Evolutionary conservation across 2,888 invertebrate genomes (phyloP), one percentile per base, ranked within the genome.

Genomic region (Cancer borealis): DNA sequence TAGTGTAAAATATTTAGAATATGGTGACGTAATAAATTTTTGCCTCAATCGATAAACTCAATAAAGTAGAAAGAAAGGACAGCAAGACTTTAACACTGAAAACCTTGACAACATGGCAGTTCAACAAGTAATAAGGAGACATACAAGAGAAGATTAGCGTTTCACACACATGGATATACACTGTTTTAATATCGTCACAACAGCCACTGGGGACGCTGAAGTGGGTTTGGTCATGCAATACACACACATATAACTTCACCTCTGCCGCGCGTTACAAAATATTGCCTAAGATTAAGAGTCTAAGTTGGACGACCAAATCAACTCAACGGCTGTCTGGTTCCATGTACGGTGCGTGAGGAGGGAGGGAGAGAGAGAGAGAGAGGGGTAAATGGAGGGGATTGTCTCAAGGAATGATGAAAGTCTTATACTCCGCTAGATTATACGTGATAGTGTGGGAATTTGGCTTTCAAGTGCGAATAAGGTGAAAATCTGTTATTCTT

Each of bases 221-320:
- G 79, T 79, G 79, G 79, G 30, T 79, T 30, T 79, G 30, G 79
- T 79, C 79, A 79, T 79, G 79, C 79, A 79, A 79, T 79, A 30
- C 30, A 8, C 30, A 8, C 30, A 14, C 79, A 30, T 79, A 30
- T 30, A 79, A 79, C 79, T 79, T 79, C 12, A 79, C 30, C 30
- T 26, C 12, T 30, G 30, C 12, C 12, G 79, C 30, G 79, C 79
- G 30, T 79, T 30, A 79, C 79, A 30, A 79, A 79, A 79, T 30
- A 30, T 30, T 30, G 30, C 30, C 79, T 10, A 30, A 79, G 79
- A 79, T 79, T 79, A 79, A 79, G 79, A 30, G 79, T 10, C 26
- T 30, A 79, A 79, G 79, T 79, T 79, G 79, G 79, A 79, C 30
- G 79, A 79, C 12, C 30, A 21, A 79, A 79, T 30, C 79, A 30